Evolutionary conservation across 1,140 invertebrate species (phyloP), one percentile per base, ranked within the genome.

Genomic region (Sitophilus oryzae): DNA sequence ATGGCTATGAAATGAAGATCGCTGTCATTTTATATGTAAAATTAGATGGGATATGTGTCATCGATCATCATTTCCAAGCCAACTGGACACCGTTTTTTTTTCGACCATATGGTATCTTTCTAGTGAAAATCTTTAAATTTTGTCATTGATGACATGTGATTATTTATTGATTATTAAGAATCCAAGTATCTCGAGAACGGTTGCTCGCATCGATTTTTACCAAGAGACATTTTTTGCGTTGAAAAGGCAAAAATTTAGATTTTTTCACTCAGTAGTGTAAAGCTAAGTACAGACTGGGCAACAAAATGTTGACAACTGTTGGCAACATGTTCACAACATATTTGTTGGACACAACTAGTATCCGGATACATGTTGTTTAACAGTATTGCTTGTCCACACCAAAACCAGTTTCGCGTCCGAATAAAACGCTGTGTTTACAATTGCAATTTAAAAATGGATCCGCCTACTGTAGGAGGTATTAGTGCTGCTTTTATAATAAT

Each of bases 231-330:
- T 11, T 6, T 6, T 34, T n/a, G n/a, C n/a, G n/a, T n/a, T n/a
- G n/a, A n/a, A n/a, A n/a, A n/a, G n/a, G n/a, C n/a, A n/a, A n/a
- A 5, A 34, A 11, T 11, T 34, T 11, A n/a, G n/a, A n/a, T n/a
- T n/a, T n/a, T n/a, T n/a, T n/a, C n/a, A n/a, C n/a, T n/a, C n/a
- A n/a, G n/a, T n/a, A n/a, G n/a, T n/a, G n/a, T n/a, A n/a, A n/a
- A n/a, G n/a, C n/a, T n/a, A n/a, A n/a, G 35, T 37, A 4, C 11
- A 37, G 16, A 37, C 35, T 15, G 16, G 35, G 16, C 35, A 37
- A 37, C 35, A 37, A 37, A 37, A 37, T 37, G 35, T 37, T 37
- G 35, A 3, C 35, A 37, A 37, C 35, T 37, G 35, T 37, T 37
- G 35, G n/a, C n/a, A n/a, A n/a, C n/a, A n/a, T n/a, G n/a, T n/a